Evolutionary conservation across 2,113 vertebrate species (phyloP), one percentile per base, ranked within the genome.

Genomic region (Acanthisitta chloris): DNA sequence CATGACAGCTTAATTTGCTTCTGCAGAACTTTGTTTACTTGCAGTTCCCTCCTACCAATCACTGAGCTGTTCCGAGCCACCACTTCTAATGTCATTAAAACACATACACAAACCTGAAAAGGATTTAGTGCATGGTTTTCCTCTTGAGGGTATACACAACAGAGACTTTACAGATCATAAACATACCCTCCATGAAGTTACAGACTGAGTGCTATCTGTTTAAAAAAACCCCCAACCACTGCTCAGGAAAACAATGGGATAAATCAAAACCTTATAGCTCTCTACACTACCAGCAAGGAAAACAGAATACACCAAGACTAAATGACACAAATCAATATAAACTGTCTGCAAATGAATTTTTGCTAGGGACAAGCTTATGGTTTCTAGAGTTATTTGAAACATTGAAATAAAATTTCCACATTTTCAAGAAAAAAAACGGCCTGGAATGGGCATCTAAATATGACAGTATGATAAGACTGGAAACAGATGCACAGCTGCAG

Each of bases 11-110:
- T 62, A 65, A 87, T 81, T 92, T 95, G 54, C 42, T 86, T 40
- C 83, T 92, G 82, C 34, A 94, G 82, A 93, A 71, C 33, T 57
- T 81, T 49, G 61, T 90, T 91, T 94, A 66, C 64, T 92, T 57
- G 59, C 49, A 84, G 73, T 43, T 95, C 28, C 51, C 67, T 85
- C 54, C 61, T 45, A 66, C 42, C 52, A 69, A 38, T 33, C 73
- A 91, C 83, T 42, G 79, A 48, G 82, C 18, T 81, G 42, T n/a
- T 92, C 21, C 57, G 48, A 89, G 67, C n/a, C 72, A 85, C 69
- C 23, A 69, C 29, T 82, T 94, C 42, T 58, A 66, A 76, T 2
- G 1, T 18, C 55, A 12, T 42, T 86, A 82, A 70, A 94, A 51
- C 40, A 65, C 0, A 25, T 25, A 43, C 33, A 48, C 33, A 88